These are phyloP conservation scores for Rhineura floridana DNA, from an alignment of 2,113 vertebrate species.

Conservation along the genomic window DNA sequence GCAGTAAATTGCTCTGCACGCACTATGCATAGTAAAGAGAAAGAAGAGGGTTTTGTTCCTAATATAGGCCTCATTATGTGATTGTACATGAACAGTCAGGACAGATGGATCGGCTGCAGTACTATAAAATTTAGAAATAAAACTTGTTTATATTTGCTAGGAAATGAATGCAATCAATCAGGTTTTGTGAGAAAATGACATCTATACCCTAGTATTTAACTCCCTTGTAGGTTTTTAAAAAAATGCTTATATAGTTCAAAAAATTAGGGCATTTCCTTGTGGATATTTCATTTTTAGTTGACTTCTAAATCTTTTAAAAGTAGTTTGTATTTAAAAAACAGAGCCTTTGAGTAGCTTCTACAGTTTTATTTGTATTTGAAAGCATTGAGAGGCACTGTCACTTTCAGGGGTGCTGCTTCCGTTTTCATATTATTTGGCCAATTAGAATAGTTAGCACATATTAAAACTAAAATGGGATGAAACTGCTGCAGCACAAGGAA, in stretches of 20 bases:
- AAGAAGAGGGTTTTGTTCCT: slow-evolving; percentile 61
- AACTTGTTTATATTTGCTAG: slow-evolving; percentile 48
- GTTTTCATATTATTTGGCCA: slow-evolving; percentile 2
- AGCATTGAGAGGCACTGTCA: not conserved
- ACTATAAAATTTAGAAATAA: slow-evolving; percentile 54
- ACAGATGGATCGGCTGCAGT: slow-evolving; percentile 61
- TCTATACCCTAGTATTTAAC: slow-evolving; percentile 19
- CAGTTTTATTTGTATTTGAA: slow-evolving; percentile 11
- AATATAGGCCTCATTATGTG: slow-evolving; percentile 63
- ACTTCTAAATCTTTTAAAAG: slow-evolving; percentile 27
- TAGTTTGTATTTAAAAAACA: slow-evolving; percentile 36
- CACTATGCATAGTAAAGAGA: slow-evolving; percentile 71
- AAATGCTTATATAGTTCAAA: not conserved
- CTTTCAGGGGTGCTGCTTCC: slow-evolving; percentile 2
- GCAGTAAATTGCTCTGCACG: slow-evolving; percentile 68
- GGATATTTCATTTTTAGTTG: slow-evolving; percentile 9
- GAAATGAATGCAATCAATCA: slow-evolving; percentile 57
- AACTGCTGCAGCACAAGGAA: not conserved
- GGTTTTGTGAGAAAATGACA: slow-evolving; percentile 33
- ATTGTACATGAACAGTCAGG: slow-evolving; percentile 52
- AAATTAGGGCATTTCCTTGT: slow-evolving; percentile 11
- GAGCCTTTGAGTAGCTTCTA: not conserved
- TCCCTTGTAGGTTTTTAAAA: slow-evolving; percentile 11
- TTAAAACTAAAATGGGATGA: not conserved
- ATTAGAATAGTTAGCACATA: slow-evolving; percentile 14